Percentiles rank a stretch among this genome's conserved stretches.
These are phyloP conservation scores for Paramormyrops hopkinsi DNA, from an alignment of 2,797 vertebrate genomes.

Conservation along the genomic window DNA sequence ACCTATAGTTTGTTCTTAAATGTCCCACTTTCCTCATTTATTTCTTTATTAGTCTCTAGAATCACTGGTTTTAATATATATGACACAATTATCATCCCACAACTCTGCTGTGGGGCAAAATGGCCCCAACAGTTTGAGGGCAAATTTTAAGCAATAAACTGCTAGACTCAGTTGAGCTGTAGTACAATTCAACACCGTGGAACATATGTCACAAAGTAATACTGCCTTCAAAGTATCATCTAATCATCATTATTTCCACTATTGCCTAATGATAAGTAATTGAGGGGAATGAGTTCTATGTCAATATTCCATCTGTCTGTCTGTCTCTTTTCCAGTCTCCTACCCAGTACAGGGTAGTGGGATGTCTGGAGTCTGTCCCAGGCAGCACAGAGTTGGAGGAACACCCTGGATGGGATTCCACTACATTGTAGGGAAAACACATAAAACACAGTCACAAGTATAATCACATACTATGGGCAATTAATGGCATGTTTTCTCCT, in stretches of 20 bases:
- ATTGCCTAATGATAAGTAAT: neutral
- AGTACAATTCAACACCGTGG: neutral
- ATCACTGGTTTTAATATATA: neutral
- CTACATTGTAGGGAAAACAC: neutral
- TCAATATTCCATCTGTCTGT: neutral
- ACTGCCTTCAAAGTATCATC: neutral
- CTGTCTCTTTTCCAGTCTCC: neutral
- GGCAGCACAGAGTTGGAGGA: neutral
- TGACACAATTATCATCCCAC: neutral
- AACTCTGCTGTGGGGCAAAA: neutral
- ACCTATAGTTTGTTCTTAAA: neutral
- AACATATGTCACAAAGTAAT: neutral
- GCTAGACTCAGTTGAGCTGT: neutral
- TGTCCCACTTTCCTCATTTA: neutral
- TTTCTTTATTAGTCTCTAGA: neutral
- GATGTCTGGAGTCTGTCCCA: neutral
- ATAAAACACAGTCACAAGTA: neutral
- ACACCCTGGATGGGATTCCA: neutral
- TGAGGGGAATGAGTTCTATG: neutral
- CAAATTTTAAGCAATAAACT: neutral
- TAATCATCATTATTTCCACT: neutral
- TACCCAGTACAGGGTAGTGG: neutral
- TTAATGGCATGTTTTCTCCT: neutral
- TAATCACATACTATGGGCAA: neutral
- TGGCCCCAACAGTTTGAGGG: neutral